These are phyloP conservation scores for Nyctibius grandis DNA, from an alignment of 2,797 vertebrate genomes.

Conservation along the genomic window DNA sequence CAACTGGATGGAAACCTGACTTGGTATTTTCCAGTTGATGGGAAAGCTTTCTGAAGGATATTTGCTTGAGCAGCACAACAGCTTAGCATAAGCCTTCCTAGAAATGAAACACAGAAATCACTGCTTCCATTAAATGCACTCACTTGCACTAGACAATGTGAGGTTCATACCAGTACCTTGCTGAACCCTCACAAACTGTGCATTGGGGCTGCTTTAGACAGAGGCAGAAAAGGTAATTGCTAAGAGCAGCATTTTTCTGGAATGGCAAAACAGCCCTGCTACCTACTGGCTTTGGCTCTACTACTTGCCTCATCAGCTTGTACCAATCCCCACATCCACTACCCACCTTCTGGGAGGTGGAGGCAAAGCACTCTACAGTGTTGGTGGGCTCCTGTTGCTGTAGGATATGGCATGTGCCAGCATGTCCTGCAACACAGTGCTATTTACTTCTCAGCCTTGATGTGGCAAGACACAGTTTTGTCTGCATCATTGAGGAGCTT, in stretches of 20 bases:
- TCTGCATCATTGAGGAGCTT: neutral
- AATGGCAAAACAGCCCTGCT: neutral
- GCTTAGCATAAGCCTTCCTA: neutral
- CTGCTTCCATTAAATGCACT: neutral
- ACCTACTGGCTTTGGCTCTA: neutral
- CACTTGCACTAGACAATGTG: neutral
- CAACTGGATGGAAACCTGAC: conserved; percentile 14
- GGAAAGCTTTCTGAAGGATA: neutral
- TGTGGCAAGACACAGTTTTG: neutral
- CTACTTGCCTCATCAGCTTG: neutral
- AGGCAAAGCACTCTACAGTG: neutral
- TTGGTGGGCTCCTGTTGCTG: neutral
- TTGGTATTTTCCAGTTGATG: conserved; percentile 11
- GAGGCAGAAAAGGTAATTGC: neutral
- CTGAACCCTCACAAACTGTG: neutral
- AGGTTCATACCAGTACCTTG: neutral
- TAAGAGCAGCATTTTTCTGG: neutral
- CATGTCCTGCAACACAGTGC: neutral
- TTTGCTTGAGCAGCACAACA: neutral
- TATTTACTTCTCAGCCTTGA: neutral
- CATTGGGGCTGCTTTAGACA: neutral
- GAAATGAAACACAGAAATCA: neutral
- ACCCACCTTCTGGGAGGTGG: neutral
- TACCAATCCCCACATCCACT: neutral
- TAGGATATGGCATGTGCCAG: neutral